These are phyloP conservation scores for Arge pagana DNA, from an alignment of 2,888 invertebrate genomes.

Conservation along the genomic window DNA sequence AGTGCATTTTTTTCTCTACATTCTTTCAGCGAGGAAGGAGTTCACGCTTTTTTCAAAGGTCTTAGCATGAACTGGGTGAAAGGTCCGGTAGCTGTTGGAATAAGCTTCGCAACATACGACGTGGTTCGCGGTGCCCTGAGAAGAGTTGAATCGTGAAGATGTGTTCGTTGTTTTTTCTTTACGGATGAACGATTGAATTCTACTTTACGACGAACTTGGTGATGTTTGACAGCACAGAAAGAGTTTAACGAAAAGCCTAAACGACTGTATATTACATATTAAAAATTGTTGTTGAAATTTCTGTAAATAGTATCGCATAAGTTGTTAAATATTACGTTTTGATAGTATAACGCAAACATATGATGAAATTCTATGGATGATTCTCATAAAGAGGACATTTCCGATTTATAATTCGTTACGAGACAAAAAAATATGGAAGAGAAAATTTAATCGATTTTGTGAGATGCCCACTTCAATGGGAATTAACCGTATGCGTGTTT, in stretches of 20 bases:
- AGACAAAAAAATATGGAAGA: no score
- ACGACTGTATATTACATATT: not conserved
- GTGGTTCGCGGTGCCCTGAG: constrained; percentile 69
- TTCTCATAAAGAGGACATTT: no score
- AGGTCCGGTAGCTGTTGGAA: constrained; percentile 88
- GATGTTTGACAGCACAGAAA: no score
- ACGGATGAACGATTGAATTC: no score
- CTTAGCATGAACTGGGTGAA: constrained; percentile 99
- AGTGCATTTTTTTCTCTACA: no score
- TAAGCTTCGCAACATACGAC: constrained; percentile 96
- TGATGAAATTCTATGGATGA: no score
- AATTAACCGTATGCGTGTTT: no score
- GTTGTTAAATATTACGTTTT: constrained; percentile 25
- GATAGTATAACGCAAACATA: not conserved
- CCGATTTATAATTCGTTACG: no score
- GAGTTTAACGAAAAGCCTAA: not conserved
- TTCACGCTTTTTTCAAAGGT: constrained; percentile 95
- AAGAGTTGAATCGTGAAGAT: constrained; percentile 36
- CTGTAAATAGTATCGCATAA: constrained; percentile 35
- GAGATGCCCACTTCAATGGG: no score
- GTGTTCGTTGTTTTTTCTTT: no score
- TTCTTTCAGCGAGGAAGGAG: constrained; percentile 79
- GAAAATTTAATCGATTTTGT: no score
- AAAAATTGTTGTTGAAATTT: constrained; percentile 29
- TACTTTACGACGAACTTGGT: no score